phyloP scores from a whole-genome alignment of 2,888 invertebrate genomes.

The Meteorus colon region DNA sequence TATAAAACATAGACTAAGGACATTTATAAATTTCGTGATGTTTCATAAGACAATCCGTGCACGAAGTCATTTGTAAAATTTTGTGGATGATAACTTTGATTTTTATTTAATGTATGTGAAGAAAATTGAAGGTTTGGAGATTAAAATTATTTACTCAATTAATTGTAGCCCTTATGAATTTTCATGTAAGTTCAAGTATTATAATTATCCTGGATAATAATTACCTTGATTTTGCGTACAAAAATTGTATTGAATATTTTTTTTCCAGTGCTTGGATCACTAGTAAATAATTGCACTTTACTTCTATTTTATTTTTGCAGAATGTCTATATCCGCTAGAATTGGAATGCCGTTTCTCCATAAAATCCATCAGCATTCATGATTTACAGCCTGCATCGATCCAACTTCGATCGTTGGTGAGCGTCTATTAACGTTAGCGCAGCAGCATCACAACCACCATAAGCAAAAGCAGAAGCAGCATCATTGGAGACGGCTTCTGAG shows the following conservation, averaged over 20 bases:
- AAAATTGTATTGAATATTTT: too few relatives aligned
- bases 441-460: background rate
- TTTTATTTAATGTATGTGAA: background rate
- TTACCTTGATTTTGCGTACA: too few relatives aligned
- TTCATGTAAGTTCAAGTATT: too few relatives aligned
- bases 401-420: slow-evolving; percentile 21
- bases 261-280: background rate
- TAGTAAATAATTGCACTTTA: background rate
- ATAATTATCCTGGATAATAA: too few relatives aligned
- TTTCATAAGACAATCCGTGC: background rate
- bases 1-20: background rate
- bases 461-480: background rate
- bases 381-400: slow-evolving; percentile 40
- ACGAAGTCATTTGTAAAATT: background rate
- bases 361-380: slow-evolving; percentile 36
- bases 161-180: too few relatives aligned
- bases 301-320: background rate
- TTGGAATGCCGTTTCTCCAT: slow-evolving; percentile 20
- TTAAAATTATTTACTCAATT: too few relatives aligned
- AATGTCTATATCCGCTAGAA: slow-evolving; percentile 12
- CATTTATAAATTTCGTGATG: background rate
- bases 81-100: background rate
- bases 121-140: too few relatives aligned
- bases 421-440: slow-evolving; percentile 30
- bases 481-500: slow-evolving; percentile 37